Base-by-base conservation (phyloP, 2,113 vertebrate species). In the Suricata suricatta region DNA sequence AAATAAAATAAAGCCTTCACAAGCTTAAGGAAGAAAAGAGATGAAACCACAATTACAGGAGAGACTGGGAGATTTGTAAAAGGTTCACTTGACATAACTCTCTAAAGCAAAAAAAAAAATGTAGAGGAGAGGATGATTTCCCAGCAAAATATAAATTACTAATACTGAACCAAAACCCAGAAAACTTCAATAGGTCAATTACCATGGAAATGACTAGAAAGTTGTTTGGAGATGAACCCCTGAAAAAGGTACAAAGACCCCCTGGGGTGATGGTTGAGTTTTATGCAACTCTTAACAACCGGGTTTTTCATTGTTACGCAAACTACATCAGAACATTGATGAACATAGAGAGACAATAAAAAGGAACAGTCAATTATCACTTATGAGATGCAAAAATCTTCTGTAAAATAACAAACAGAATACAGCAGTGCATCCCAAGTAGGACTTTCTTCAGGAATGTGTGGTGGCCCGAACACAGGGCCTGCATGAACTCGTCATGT, bases 1-100 rank as follows among this genome's bases (percentile, higher is more conserved):
- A 96, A 92, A 89, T 31, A 84, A 92, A 96, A 74, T 54, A 91
- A 88, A 68, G 25, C 14, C 74, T 84, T 69, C 13, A 72, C 15
- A 76, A 27, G n/a, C 64, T 27, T 95, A 77, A 92, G 77, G 66
- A 80, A 66, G 38, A 71, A 64, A 47, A 86, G 63, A 44, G 77
- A 90, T 25, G n/a, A 85, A 93, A 44, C 64, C 35, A 63, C 7
- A 84, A 84, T 81, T 38, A 52, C 2, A 44, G 87, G 25, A 50
- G 47, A 82, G 83, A 76, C 21, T 19, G 63, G 63, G 77, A 93
- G 87, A 57, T 60, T 44, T 11, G 68, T 1, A 60, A 77, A 29
- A 44, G 27, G 41, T 38, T 47, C 41, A 82, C 5, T 33, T 69
- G n/a, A 81, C 17, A 38, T 17, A 84, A 74, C 13, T 72, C 25